These are phyloP conservation scores for Protaetia brevitarsis DNA, from an alignment of 1,140 invertebrate species.

Conservation along the genomic window DNA sequence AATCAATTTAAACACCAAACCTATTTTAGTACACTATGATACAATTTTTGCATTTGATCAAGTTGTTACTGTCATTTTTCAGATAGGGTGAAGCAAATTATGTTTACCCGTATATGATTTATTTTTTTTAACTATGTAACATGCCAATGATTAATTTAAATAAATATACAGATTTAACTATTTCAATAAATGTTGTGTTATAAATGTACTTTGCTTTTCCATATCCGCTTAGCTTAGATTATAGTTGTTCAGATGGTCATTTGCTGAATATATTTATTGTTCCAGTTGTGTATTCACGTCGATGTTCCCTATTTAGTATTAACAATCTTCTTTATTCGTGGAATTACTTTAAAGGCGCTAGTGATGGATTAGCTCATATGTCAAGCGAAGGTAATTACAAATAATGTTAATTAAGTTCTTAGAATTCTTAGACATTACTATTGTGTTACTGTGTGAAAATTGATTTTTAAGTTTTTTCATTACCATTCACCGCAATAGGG, in stretches of 20 bases:
- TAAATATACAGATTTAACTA: neutral
- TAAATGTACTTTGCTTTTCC: neutral
- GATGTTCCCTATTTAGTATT: conserved; percentile 93
- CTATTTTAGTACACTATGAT: neutral
- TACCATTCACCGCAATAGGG: neutral
- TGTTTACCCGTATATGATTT: neutral
- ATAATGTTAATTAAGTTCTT: neutral
- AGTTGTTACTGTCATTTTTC: neutral
- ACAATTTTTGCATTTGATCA: neutral
- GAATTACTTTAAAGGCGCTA: conserved; percentile 86
- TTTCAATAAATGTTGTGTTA: no score
- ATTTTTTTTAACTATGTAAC: neutral
- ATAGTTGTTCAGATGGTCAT: no score
- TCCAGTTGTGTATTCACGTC: conserved; percentile 94
- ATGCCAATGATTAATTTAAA: neutral
- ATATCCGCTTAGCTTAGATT: no score
- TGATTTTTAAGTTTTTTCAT: neutral
- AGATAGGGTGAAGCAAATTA: neutral
- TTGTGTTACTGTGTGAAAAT: no score
- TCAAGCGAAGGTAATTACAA: conserved; percentile 74
- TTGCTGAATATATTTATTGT: no score
- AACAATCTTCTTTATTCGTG: conserved; percentile 91
- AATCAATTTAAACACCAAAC: neutral
- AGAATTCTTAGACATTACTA: neutral
- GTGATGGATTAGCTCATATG: conserved; percentile 86